Conservation (phyloP, 2,113 vertebrate genomes). For the Romanogobio albipinnatus region DNA sequence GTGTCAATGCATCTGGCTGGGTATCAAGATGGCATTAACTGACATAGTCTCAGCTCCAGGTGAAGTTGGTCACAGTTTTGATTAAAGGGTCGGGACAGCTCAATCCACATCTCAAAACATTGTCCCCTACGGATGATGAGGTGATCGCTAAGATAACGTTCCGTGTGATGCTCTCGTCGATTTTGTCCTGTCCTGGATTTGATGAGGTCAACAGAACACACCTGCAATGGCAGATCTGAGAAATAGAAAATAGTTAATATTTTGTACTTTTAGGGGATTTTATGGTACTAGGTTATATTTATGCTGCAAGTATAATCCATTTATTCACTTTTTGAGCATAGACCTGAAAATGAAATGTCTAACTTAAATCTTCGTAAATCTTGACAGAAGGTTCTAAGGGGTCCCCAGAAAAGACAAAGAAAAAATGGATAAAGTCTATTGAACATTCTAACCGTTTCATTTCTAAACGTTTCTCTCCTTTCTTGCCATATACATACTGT, state of each 20-base stretch:
- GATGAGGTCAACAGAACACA: constrained; percentile 77
- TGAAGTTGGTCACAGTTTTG: constrained; percentile 70
- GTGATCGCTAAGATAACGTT: constrained; percentile 74
- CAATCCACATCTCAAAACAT: constrained; percentile 76
- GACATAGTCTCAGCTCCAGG: constrained; percentile 80
- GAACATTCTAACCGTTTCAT: no score
- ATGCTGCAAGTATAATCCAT: no score
- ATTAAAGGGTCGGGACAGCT: constrained; percentile 75
- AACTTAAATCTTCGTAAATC: no score
- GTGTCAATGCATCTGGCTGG: background rate
- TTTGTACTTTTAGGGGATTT: no score
- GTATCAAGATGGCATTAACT: background rate
- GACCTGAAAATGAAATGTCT: no score
- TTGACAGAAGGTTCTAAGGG: no score
- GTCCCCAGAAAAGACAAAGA: no score
- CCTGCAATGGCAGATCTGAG: constrained; percentile 13
- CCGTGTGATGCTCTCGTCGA: constrained; percentile 77
- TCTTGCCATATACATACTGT: no score
- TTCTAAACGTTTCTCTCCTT: no score
- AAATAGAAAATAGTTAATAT: background rate
- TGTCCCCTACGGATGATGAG: constrained; percentile 83
- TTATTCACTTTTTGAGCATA: no score
- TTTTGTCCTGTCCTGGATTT: constrained; percentile 68
- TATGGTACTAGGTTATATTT: no score
- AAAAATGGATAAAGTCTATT: no score